Conservation (phyloP, 2,888 invertebrate genomes). For the Diachrysia chrysitis region DNA sequence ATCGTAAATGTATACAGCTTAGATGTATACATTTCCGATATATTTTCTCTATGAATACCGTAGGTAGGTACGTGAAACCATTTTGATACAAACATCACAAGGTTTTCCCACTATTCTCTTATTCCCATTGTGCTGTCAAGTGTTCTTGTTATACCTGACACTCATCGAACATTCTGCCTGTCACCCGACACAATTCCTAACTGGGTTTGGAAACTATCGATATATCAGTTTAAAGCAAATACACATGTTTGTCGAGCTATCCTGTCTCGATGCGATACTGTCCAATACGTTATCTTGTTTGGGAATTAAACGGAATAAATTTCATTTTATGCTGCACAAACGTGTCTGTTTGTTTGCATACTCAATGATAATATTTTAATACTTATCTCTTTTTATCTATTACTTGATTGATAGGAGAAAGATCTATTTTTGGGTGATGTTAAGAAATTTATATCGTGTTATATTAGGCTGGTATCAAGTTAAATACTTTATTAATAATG, state of each 20-base stretch:
- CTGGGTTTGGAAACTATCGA: constrained; percentile 50
- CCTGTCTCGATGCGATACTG: constrained; percentile 21
- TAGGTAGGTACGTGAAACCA: constrained; percentile 3
- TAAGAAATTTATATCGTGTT: neutral
- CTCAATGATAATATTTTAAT: neutral
- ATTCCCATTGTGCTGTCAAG: neutral
- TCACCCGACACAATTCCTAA: constrained; percentile 30
- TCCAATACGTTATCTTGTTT: constrained; percentile 44
- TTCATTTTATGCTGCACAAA: constrained; percentile 14
- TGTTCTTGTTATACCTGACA: constrained; percentile 4
- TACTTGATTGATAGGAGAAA: neutral
- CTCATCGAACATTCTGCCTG: neutral
- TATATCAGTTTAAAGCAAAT: constrained; percentile 60
- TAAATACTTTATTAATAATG: too few relatives aligned
- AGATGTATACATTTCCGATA: neutral
- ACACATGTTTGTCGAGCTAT: constrained; percentile 43
- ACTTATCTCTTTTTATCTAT: neutral
- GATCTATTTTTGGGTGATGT: neutral
- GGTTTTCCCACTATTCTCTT: neutral
- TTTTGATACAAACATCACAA: neutral
- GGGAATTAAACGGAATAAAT: constrained; percentile 19
- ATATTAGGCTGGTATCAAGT: neutral
- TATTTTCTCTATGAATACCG: neutral
- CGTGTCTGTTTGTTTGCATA: constrained; percentile 14
- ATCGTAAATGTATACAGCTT: too few relatives aligned